phyloP scores from a whole-genome alignment of 1,140 invertebrate species.

The Diachasma alloeum region DNA sequence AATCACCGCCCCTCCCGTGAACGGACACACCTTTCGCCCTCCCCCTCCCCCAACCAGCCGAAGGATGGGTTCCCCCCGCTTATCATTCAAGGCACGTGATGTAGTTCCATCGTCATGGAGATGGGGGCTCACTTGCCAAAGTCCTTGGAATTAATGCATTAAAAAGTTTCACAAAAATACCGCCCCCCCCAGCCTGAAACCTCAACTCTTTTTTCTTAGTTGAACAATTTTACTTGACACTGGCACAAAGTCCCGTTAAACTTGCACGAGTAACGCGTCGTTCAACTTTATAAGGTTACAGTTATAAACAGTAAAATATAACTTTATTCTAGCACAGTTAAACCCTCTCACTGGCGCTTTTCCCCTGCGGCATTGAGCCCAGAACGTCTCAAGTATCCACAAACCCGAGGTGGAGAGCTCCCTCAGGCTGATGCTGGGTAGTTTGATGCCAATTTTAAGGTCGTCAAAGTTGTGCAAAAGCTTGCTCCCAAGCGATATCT shows the following conservation, averaged over 20 bases:
- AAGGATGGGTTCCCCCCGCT: constrained; percentile 19
- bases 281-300: not conserved
- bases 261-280: not conserved
- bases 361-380: not conserved
- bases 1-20: constrained; percentile 25
- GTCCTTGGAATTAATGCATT: not conserved
- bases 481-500: constrained; percentile 10
- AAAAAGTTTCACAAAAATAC: not conserved
- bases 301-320: constrained; percentile 1
- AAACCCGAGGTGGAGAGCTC: not conserved
- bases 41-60: not conserved
- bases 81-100: constrained; percentile 35
- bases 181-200: not conserved
- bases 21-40: constrained; percentile 29
- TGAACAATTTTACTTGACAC: not conserved
- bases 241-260: not conserved
- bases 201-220: not conserved
- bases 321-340: not conserved
- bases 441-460: constrained; percentile 25
- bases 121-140: not conserved
- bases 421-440: not conserved
- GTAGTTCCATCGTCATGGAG: not conserved
- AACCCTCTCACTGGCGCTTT: not conserved
- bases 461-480: constrained; percentile 28
- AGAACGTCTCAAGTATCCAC: constrained; percentile 4